A percentile compares a stretch with the other conserved stretches of the same genome.
phyloP scores from a whole-genome alignment of 2,797 vertebrate species.

The Valencia hispanica region DNA sequence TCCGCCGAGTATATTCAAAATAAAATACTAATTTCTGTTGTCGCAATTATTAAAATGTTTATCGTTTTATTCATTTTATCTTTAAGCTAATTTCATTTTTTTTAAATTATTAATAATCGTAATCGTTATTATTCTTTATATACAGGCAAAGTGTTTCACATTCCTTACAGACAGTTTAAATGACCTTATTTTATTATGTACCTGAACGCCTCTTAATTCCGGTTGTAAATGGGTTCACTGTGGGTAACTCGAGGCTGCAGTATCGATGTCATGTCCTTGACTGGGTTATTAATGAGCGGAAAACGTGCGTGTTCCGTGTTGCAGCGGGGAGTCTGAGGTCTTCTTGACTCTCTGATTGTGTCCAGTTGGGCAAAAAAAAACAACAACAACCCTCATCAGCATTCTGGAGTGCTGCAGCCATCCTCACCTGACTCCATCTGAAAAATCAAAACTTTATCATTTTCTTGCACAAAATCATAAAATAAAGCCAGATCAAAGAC shows the following conservation, averaged over 20 bases:
- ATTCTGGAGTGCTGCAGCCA: neutral
- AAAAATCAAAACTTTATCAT: constrained; percentile 4
- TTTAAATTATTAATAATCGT: neutral
- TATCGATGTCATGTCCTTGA: constrained; percentile 72
- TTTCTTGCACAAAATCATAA: neutral
- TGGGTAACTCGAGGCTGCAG: neutral
- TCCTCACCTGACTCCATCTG: constrained; percentile 13
- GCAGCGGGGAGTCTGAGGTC: constrained; percentile 1
- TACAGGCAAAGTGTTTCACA: neutral
- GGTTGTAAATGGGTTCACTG: neutral
- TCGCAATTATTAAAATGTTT: neutral
- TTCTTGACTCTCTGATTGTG: neutral
- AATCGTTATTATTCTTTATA: neutral
- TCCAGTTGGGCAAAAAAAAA: neutral
- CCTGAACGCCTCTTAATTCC: neutral
- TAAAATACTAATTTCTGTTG: constrained; percentile 38
- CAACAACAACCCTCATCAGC: neutral
- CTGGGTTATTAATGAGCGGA: constrained; percentile 78
- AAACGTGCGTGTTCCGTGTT: constrained; percentile 47
- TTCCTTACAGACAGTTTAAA: neutral
- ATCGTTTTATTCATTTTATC: neutral
- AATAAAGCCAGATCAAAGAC: neutral
- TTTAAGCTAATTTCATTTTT: neutral
- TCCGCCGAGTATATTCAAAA: constrained; percentile 53
- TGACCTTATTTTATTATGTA: constrained; percentile 33